Percentiles rank a stretch among this genome's conserved stretches.
phyloP scores from a whole-genome alignment of 2,113 vertebrate genomes.

The Gnathonemus longibarbis region DNA sequence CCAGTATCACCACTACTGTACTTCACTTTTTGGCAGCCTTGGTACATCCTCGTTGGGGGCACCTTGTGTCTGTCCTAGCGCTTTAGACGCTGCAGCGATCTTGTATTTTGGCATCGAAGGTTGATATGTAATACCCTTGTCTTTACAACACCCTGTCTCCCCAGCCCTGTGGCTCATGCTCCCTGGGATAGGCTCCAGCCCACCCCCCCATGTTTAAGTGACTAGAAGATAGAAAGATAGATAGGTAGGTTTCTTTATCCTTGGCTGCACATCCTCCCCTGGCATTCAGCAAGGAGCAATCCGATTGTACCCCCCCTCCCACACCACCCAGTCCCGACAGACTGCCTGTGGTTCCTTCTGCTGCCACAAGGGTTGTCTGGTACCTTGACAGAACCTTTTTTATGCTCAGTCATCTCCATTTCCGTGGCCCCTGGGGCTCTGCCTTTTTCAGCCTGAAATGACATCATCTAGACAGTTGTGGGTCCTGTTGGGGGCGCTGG shows the following conservation, averaged over 20 bases:
- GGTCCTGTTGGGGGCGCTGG: not conserved
- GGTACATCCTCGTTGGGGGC: not conserved
- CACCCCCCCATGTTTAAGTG: not conserved
- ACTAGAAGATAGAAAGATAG: not conserved
- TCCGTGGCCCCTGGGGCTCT: not conserved
- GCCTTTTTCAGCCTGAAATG: not conserved
- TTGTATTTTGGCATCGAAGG: not conserved
- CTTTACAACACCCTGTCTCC: not conserved
- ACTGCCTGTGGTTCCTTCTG: not conserved
- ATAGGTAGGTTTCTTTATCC: not conserved
- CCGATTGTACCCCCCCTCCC: not conserved
- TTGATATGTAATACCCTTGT: not conserved
- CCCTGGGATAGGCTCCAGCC: not conserved
- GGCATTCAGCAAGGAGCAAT: not conserved
- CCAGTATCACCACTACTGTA: not conserved
- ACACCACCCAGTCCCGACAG: not conserved
- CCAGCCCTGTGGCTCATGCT: not conserved
- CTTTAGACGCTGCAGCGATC: not conserved
- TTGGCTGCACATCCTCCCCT: not conserved
- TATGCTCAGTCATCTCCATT: not conserved
- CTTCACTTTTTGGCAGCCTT: not conserved
- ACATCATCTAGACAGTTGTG: not conserved
- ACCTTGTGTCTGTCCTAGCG: not conserved
- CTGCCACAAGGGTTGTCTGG: not conserved
- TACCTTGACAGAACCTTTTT: not conserved